These are phyloP conservation scores for Centruroides sculpturatus DNA, from an alignment of 1,140 invertebrate species.

Conservation along the genomic window DNA sequence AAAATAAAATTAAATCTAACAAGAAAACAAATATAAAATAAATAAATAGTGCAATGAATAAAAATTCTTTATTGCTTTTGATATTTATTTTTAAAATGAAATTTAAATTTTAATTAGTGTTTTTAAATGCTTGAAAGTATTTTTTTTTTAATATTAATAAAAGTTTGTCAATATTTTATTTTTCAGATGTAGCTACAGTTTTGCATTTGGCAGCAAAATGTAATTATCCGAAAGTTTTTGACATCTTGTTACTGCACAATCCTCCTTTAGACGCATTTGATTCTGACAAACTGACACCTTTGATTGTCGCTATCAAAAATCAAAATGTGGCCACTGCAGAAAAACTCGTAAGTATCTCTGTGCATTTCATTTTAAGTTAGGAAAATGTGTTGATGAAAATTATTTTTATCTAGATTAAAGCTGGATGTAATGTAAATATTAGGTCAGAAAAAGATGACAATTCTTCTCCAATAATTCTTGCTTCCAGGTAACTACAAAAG, in stretches of 20 bases:
- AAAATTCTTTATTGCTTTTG: too few species aligned
- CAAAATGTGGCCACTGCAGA: slow-evolving; percentile 19
- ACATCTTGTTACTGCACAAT: slow-evolving; percentile 23
- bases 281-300: slow-evolving; percentile 22
- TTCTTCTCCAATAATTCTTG: slow-evolving; percentile 20
- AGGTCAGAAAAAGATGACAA: slow-evolving; percentile 18
- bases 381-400: neutral
- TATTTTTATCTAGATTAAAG: slow-evolving; percentile 20
- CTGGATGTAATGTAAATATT: slow-evolving; percentile 27
- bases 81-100: neutral
- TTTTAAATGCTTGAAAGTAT: neutral
- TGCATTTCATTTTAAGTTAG: neutral
- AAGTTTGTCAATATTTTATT: neutral
- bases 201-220: slow-evolving; percentile 25
- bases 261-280: slow-evolving; percentile 26
- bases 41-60: too few species aligned
- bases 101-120: neutral
- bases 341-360: slow-evolving; percentile 21
- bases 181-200: slow-evolving; percentile 24
- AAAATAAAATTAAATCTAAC: too few species aligned
- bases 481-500: slow-evolving; percentile 20
- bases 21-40: too few species aligned
- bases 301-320: slow-evolving; percentile 24
- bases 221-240: slow-evolving; percentile 19
- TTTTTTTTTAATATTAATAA: neutral